Evolutionary conservation across 1,140 invertebrate species (phyloP).

Genomic region (Cydia fagiglandana): DNA sequence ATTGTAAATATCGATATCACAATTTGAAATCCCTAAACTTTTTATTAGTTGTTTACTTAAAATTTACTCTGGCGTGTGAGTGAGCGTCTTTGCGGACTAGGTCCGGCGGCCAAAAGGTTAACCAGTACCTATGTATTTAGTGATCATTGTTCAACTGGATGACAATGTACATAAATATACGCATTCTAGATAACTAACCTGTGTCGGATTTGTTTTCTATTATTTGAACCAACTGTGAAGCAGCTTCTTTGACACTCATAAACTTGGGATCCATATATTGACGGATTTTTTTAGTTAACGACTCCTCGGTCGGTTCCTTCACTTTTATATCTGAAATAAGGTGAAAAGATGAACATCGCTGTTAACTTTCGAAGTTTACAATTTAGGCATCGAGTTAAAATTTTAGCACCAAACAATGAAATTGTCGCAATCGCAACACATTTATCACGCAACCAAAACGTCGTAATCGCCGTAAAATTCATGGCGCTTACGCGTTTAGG

Average conservation of each 20-base stretch:
- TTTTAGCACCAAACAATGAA: too few relatives aligned
- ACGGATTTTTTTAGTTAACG: conserved; percentile 92
- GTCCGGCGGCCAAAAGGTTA: too few relatives aligned
- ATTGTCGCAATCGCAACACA: too few relatives aligned
- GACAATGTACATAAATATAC: conserved; percentile 18
- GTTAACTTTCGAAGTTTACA: not conserved
- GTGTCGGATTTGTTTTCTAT: conserved; percentile 78
- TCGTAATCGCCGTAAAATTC: too few relatives aligned
- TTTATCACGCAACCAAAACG: too few relatives aligned
- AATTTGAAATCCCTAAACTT: too few relatives aligned
- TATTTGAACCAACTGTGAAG: conserved; percentile 89
- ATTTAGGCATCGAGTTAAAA: too few relatives aligned
- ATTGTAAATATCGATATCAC: too few relatives aligned
- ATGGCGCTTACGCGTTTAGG: too few relatives aligned
- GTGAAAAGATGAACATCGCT: not conserved
- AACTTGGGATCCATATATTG: conserved; percentile 97
- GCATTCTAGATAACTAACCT: conserved; percentile 46
- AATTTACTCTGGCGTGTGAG: too few relatives aligned
- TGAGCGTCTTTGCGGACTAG: too few relatives aligned
- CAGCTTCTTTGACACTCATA: conserved; percentile 94
- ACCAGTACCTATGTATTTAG: not conserved
- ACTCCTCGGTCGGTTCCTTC: conserved; percentile 98
- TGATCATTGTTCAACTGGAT: conserved; percentile 7
- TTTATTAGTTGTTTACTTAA: too few relatives aligned
- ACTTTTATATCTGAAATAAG: conserved; percentile 93